Evolutionary conservation across 2,113 vertebrate species (phyloP), one percentile per base, ranked within the genome.

Genomic region (Pachyramphus minor): DNA sequence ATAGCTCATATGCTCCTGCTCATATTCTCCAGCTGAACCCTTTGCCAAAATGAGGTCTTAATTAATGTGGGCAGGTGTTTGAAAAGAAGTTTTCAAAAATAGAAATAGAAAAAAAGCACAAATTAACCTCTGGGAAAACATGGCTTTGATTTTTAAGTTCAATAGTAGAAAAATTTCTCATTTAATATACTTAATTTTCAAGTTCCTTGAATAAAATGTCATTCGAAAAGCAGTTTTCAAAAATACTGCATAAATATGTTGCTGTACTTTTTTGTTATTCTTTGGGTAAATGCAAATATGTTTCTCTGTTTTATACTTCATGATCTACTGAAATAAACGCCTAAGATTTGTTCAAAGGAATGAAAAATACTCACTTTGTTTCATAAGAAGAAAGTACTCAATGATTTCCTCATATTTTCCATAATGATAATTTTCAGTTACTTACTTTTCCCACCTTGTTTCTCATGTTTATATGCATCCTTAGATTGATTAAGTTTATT

Each of bases 401-500:
- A 56, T 56, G 11, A 63, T 63, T 71, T 75, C 31, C 20, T 87
- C 20, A 31, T 95, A 64, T 87, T 68, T 82, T 94, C 63, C 60
- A 63, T 84, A 71, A 84, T 49, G 7, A 37, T 89, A 69, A 39
- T 83, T 96, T 96, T 95, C 4, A 25, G 49, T 87, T 95, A 84
- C 68, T 96, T 95, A 75, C 23, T 89, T 72, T 93, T 91, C 27
- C 77, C 41, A 25, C 31, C 19, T 94, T 90, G 37, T 58, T 95
- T 73, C 23, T 50, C 50, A 18, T 92, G 63, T 66, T 95, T 60
- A 41, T 53, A 47, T 62, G 72, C 96, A 16, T 74, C 45, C 66
- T 89, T 92, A 87, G 69, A 85, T 92, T 84, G 52, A 73, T 55
- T 84, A 73, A 41, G 83, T 96, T 93, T 87, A 67, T 83, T 90